phyloP scores from a whole-genome alignment of 2,888 invertebrate genomes.

The Lutraria lutraria region DNA sequence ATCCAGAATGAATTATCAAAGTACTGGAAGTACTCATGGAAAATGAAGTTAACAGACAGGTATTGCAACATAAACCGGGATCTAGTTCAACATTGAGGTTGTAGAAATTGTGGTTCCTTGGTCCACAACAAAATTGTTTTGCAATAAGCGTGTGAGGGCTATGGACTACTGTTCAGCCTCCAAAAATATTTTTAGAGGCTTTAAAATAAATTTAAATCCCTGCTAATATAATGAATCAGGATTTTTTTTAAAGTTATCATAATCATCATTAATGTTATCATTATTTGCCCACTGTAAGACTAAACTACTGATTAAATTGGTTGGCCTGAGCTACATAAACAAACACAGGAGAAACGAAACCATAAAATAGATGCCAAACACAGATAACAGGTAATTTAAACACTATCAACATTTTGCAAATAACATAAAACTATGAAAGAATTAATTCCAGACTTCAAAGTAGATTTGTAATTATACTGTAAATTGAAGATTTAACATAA shows the following conservation, averaged over 20 bases:
- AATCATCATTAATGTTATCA: not conserved
- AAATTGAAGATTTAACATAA: not conserved
- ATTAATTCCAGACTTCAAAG: not conserved
- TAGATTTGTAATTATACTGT: not conserved
- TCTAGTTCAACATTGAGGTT: too few relatives aligned
- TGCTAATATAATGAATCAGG: too few relatives aligned
- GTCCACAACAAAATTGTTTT: too few relatives aligned
- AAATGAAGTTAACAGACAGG: too few relatives aligned
- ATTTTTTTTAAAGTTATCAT: not conserved
- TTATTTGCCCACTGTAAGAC: not conserved
- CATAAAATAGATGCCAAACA: not conserved
- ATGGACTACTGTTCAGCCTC: too few relatives aligned
- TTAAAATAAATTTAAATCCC: too few relatives aligned
- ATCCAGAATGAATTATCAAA: too few relatives aligned
- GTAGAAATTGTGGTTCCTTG: too few relatives aligned
- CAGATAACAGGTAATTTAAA: slow-evolving; percentile 4
- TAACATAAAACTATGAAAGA: not conserved
- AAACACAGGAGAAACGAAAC: not conserved
- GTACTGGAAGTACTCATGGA: too few relatives aligned
- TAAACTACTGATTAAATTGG: not conserved
- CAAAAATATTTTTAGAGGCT: too few relatives aligned
- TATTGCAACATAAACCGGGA: too few relatives aligned
- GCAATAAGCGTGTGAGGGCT: too few relatives aligned
- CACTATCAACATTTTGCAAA: not conserved
- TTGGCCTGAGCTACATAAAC: not conserved